Conservation (phyloP, 2,113 vertebrate genomes). For the Cygnus buccinator region DNA sequence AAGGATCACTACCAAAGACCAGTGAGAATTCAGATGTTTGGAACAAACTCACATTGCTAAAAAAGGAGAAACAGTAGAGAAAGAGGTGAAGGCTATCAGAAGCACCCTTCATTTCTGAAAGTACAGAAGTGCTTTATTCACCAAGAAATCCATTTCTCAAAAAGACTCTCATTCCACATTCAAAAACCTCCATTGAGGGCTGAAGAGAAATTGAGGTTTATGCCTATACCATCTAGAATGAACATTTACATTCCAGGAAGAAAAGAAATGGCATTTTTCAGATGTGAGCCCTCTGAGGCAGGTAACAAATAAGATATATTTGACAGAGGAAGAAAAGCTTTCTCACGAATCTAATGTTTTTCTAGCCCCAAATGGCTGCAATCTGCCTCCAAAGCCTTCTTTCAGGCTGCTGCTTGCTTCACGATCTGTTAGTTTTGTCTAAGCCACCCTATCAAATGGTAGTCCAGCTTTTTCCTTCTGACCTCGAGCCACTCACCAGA, state of each 20-base stretch:
- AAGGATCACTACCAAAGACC: background rate
- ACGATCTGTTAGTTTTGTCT: background rate
- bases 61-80: background rate
- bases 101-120: background rate
- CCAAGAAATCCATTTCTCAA: background rate
- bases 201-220: conserved; percentile 11
- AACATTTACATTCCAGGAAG: background rate
- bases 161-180: background rate
- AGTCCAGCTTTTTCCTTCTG: background rate
- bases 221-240: background rate
- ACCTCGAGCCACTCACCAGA: background rate
- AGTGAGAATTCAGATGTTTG: background rate
- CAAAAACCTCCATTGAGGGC: background rate
- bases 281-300: background rate
- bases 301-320: conserved; percentile 32
- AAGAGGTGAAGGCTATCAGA: background rate
- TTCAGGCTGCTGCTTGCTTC: background rate
- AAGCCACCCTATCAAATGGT: background rate
- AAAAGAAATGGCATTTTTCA: background rate
- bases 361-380: conserved; percentile 6
- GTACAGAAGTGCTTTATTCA: background rate
- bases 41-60: background rate
- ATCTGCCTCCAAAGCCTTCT: background rate
- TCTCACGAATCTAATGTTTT: background rate
- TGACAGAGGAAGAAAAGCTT: conserved; percentile 36